Evolutionary conservation across 2,888 invertebrate species (phyloP).

Genomic region (Asteroscopus sphinx): DNA sequence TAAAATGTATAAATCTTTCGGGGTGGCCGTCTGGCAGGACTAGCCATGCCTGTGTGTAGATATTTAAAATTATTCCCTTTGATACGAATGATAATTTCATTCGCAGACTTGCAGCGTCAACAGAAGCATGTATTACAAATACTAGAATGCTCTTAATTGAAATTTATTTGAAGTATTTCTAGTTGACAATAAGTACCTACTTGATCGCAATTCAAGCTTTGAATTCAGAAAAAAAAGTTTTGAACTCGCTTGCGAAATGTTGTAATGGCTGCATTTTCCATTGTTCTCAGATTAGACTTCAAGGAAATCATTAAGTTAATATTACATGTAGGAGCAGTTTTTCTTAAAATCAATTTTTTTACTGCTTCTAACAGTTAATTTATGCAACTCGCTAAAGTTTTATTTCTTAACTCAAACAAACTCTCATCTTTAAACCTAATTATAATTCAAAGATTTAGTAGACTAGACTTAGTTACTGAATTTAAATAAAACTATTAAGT

Average conservation of each 20-base stretch:
- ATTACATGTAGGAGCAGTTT: neutral
- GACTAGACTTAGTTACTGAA: neutral
- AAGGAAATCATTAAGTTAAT: constrained; percentile 12
- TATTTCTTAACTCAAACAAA: constrained; percentile 7
- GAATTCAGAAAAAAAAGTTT: constrained; percentile 22
- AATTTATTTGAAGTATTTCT: constrained; percentile 14
- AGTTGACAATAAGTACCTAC: constrained; percentile 9
- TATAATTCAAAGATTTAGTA: neutral
- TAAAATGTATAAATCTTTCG: constrained; percentile 83
- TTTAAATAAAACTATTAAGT: constrained; percentile 15
- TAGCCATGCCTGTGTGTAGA: constrained; percentile 82
- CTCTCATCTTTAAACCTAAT: neutral
- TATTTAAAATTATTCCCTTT: constrained; percentile 90
- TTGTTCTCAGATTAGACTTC: constrained; percentile 15
- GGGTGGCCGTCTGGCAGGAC: constrained; percentile 80
- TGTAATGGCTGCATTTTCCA: neutral
- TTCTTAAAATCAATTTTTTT: neutral
- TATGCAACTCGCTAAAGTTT: neutral
- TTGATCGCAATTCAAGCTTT: constrained; percentile 3
- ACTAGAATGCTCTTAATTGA: constrained; percentile 14
- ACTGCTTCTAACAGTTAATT: neutral
- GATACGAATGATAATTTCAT: constrained; percentile 89
- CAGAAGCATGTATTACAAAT: constrained; percentile 62
- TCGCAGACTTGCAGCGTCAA: constrained; percentile 77
- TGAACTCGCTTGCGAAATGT: constrained; percentile 1